Percentiles rank a stretch among this genome's conserved stretches.
Conservation (phyloP, 92 coral and sea anemone genomes). For the Plumapathes pennacea region DNA sequence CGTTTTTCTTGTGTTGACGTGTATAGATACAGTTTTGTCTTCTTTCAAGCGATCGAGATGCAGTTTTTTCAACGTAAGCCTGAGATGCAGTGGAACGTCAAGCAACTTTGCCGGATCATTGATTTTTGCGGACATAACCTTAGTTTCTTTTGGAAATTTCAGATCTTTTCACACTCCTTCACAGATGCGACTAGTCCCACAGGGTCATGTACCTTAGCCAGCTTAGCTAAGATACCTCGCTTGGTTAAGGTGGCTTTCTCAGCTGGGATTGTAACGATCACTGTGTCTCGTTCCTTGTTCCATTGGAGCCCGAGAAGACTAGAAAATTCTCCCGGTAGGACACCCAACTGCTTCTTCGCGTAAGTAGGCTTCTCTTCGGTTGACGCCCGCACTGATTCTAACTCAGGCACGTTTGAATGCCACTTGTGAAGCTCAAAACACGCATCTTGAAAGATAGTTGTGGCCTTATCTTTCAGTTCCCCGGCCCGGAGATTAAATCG, state of each 20-base stretch:
- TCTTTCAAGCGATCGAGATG: too few species aligned
- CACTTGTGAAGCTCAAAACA: constrained; percentile 39
- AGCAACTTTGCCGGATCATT: too few species aligned
- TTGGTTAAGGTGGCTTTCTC: constrained; percentile 33
- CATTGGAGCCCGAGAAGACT: constrained; percentile 42
- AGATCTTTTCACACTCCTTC: too few species aligned
- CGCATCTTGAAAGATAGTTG: constrained; percentile 38
- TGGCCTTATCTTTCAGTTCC: constrained; percentile 23
- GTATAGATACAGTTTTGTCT: too few species aligned
- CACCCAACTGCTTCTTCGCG: constrained; percentile 46
- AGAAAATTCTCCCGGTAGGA: constrained; percentile 21
- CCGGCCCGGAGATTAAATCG: constrained; percentile 35
- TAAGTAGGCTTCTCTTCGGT: constrained; percentile 13
- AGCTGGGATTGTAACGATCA: constrained; percentile 28
- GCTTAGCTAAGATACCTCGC: constrained; percentile 38
- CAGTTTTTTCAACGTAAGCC: too few species aligned
- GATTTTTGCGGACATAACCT: too few species aligned
- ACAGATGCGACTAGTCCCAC: too few species aligned
- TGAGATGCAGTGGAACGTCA: too few species aligned
- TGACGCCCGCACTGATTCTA: constrained; percentile 1
- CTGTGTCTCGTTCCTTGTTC: constrained; percentile 35
- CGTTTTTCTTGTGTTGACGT: too few species aligned
- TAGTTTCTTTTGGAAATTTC: too few species aligned
- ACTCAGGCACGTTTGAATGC: constrained; percentile 26
- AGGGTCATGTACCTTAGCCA: constrained; percentile 55